Percentiles rank a stretch among this genome's conserved stretches.
Evolutionary conservation across 2,113 vertebrate species (phyloP).

Genomic region (Rhinolophus sinicus): DNA sequence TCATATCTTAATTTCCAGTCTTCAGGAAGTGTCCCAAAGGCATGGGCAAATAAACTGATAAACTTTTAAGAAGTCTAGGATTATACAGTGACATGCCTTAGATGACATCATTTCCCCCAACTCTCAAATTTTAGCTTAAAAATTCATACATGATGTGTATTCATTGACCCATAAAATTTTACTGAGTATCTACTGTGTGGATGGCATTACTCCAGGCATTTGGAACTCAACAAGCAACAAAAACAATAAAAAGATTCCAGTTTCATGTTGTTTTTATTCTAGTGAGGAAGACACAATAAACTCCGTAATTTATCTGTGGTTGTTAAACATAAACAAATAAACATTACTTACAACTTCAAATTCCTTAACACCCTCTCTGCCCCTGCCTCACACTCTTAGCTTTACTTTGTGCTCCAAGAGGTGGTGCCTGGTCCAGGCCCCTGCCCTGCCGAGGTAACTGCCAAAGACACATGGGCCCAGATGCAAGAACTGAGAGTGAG

Average conservation of each 20-base stretch:
- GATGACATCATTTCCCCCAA: not conserved
- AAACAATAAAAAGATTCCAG: not conserved
- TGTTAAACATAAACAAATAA: not conserved
- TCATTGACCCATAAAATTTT: not conserved
- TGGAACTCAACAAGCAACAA: not conserved
- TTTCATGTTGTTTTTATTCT: not conserved
- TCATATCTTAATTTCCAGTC: not conserved
- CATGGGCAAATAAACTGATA: not conserved
- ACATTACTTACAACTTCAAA: not conserved
- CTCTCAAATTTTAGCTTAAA: constrained; percentile 30
- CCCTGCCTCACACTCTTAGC: not conserved
- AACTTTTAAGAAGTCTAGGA: not conserved
- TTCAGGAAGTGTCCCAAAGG: not conserved
- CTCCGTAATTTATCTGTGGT: not conserved
- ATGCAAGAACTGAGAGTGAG: not conserved
- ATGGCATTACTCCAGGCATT: not conserved
- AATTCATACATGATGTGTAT: not conserved
- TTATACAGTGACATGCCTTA: not conserved
- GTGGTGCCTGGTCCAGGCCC: not conserved
- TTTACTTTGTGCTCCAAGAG: not conserved
- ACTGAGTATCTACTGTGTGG: not conserved
- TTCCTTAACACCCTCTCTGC: not conserved
- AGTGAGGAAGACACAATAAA: not conserved
- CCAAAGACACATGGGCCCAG: not conserved
- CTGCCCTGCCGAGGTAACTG: too few relatives aligned